Conservation (phyloP, 2,888 invertebrate genomes). For the Heliconius erato region DNA sequence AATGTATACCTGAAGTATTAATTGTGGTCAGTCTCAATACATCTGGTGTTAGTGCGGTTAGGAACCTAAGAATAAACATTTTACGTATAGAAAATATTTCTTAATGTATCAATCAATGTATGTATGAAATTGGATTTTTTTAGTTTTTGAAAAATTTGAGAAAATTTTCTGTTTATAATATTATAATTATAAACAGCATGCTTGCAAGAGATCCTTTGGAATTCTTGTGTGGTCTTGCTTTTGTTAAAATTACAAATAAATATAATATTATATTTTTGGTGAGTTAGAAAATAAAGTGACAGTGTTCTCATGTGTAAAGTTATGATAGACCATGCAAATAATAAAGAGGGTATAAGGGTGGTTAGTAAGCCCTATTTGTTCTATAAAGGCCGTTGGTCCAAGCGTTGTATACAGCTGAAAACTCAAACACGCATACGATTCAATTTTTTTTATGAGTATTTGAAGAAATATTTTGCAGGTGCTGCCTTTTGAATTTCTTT, state of each 20-base stretch:
- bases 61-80: conserved; percentile 76
- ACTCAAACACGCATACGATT: conserved; percentile 55
- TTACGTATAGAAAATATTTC: conserved; percentile 29
- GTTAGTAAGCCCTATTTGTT: conserved; percentile 47
- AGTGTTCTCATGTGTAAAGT: conserved; percentile 50
- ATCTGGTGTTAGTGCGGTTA: conserved; percentile 85
- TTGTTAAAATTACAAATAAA: neutral
- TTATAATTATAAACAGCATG: too few relatives aligned
- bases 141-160: neutral
- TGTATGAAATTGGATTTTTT: neutral
- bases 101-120: conserved; percentile 46
- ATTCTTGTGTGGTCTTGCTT: neutral
- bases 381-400: conserved; percentile 80
- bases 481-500: too few relatives aligned
- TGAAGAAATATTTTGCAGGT: neutral
- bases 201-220: neutral
- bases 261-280: neutral
- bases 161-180: neutral
- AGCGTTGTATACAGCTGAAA: conserved; percentile 71
- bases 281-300: neutral
- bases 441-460: conserved; percentile 36
- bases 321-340: conserved; percentile 44
- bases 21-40: conserved; percentile 85
- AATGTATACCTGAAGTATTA: conserved; percentile 82
- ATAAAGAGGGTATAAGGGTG: neutral